phyloP scores from a whole-genome alignment of 2,113 vertebrate species.

The Sminthopsis crassicaudata region DNA sequence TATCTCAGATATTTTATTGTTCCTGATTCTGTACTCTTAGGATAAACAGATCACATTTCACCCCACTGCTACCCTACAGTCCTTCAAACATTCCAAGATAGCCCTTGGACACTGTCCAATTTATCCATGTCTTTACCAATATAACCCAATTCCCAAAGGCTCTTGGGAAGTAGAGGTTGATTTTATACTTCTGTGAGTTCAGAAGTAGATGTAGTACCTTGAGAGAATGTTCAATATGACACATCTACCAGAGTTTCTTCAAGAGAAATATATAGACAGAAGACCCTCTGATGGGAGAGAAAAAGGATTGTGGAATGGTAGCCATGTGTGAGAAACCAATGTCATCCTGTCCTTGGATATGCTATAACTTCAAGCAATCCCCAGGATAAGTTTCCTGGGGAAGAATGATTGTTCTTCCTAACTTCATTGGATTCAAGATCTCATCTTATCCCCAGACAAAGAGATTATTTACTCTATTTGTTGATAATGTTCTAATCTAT shows the following conservation, averaged over 20 bases:
- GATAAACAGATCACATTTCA: neutral
- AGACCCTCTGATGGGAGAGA: neutral
- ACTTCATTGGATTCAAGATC: neutral
- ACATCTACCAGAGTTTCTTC: neutral
- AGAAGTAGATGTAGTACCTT: neutral
- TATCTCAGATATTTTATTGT: neutral
- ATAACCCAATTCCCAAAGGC: neutral
- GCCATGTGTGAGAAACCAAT: neutral
- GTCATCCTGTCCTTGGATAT: neutral
- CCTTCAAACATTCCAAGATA: neutral
- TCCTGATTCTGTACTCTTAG: neutral
- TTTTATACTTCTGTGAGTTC: neutral
- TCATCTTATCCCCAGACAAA: neutral
- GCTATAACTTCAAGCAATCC: neutral
- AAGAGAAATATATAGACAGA: neutral
- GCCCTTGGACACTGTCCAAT: neutral
- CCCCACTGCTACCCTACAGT: neutral
- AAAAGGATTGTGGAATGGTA: constrained; percentile 14
- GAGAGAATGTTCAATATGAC: neutral
- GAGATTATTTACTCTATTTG: neutral
- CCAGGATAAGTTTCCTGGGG: neutral
- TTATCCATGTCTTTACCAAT: neutral
- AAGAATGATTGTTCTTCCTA: neutral
- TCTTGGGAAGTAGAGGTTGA: neutral
- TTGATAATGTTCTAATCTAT: neutral